Conservation (phyloP, 2,888 invertebrate genomes). For the Galerucella calmariensis region DNA sequence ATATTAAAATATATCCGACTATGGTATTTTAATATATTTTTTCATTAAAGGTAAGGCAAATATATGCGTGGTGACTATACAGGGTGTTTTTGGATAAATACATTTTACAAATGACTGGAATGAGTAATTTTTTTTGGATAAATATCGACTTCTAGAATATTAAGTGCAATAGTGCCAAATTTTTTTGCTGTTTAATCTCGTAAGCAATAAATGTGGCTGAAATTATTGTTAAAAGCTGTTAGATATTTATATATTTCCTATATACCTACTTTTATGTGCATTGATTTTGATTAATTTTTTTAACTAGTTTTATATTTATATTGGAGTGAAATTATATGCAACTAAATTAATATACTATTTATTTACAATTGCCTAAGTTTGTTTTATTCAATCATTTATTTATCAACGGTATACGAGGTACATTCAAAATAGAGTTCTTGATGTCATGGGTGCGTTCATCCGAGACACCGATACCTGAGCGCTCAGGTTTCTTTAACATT, state of each 20-base stretch:
- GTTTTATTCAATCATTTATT: not conserved
- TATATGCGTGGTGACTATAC: too few species aligned
- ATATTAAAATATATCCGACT: too few species aligned
- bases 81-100: too few species aligned
- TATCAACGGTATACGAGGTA: too few species aligned
- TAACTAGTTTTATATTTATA: conserved; percentile 49
- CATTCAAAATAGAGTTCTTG: too few species aligned
- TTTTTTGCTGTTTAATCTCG: conserved; percentile 35
- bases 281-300: conserved; percentile 43
- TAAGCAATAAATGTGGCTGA: conserved; percentile 45
- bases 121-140: conserved; percentile 4
- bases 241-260: conserved; percentile 48
- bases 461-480: too few species aligned
- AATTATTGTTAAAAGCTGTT: conserved; percentile 41
- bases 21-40: too few species aligned
- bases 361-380: not conserved
- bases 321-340: conserved; percentile 52
- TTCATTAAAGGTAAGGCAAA: too few species aligned
- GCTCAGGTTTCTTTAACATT: too few species aligned
- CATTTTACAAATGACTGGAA: too few species aligned
- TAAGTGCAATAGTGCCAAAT: conserved; percentile 58
- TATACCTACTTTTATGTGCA: conserved; percentile 35
- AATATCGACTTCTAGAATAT: conserved; percentile 15
- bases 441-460: too few species aligned
- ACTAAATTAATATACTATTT: conserved; percentile 26